phyloP scores from a whole-genome alignment of 2,888 invertebrate genomes.

The Trichogramma dendrolimi region DNA sequence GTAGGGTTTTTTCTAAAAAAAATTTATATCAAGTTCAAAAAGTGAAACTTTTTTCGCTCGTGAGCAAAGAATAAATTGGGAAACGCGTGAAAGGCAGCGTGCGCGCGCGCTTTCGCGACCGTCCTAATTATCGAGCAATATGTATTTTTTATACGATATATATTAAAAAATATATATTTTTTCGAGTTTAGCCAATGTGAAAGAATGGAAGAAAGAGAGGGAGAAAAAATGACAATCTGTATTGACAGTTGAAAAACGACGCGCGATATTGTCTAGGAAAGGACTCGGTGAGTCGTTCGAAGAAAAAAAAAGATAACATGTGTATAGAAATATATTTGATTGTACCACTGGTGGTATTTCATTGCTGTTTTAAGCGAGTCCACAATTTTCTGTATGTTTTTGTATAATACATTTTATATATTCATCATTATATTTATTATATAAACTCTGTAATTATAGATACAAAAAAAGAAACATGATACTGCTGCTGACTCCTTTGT shows the following conservation, averaged over 20 bases:
- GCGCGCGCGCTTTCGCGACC: constrained; percentile 22
- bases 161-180: constrained; percentile 14
- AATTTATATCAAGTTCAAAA: neutral
- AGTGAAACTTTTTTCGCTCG: neutral
- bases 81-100: too few relatives aligned
- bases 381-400: constrained; percentile 21
- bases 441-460: constrained; percentile 3
- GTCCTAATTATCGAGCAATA: constrained; percentile 22
- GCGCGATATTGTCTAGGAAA: neutral
- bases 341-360: constrained; percentile 29
- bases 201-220: constrained; percentile 8
- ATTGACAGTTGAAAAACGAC: neutral
- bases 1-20: neutral
- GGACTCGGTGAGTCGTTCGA: constrained; percentile 8
- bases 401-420: constrained; percentile 24
- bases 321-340: constrained; percentile 3
- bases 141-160: constrained; percentile 29
- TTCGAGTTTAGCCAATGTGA: constrained; percentile 17
- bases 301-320: constrained; percentile 12
- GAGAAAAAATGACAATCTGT: constrained; percentile 11
- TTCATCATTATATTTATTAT: constrained; percentile 15
- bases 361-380: constrained; percentile 28
- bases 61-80: too few relatives aligned
- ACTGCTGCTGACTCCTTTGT: constrained; percentile 27
- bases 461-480: neutral